Evolutionary conservation across 2,113 vertebrate species (phyloP).

Genomic region (Clupea harengus): DNA sequence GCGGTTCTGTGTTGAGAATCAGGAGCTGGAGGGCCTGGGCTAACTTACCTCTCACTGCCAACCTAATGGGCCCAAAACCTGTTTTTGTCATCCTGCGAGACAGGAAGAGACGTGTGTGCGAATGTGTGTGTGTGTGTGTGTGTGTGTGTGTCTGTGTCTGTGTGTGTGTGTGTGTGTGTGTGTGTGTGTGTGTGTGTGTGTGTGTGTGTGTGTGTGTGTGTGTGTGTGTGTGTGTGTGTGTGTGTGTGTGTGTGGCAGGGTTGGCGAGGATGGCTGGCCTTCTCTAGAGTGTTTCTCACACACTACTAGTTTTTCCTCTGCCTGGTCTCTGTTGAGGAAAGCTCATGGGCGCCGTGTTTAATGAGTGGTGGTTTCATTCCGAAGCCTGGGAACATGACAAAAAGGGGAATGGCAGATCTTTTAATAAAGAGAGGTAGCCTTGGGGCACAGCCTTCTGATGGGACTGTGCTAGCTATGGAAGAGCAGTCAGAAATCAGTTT

Average conservation of each 20-base stretch:
- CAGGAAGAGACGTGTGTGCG: neutral
- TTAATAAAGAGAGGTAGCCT: neutral
- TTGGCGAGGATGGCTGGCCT: neutral
- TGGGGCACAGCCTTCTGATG: neutral
- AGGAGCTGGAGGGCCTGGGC: neutral
- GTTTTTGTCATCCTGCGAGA: neutral
- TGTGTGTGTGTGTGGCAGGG: neutral
- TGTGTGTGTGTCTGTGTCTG: neutral
- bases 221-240: too few relatives aligned
- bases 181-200: neutral
- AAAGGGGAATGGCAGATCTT: neutral
- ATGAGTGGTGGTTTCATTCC: neutral
- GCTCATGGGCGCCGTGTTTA: neutral
- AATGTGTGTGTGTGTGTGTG: neutral
- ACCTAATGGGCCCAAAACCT: neutral
- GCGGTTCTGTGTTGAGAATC: neutral
- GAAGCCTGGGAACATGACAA: neutral
- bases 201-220: neutral
- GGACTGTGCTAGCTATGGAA: neutral
- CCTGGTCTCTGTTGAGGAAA: neutral
- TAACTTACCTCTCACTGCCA: neutral
- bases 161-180: neutral
- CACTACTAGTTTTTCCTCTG: neutral
- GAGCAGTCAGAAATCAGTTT: conserved; percentile 6
- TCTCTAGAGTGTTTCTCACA: neutral